Conservation (phyloP, 2,797 vertebrate species). For the Taeniopygia guttata region DNA sequence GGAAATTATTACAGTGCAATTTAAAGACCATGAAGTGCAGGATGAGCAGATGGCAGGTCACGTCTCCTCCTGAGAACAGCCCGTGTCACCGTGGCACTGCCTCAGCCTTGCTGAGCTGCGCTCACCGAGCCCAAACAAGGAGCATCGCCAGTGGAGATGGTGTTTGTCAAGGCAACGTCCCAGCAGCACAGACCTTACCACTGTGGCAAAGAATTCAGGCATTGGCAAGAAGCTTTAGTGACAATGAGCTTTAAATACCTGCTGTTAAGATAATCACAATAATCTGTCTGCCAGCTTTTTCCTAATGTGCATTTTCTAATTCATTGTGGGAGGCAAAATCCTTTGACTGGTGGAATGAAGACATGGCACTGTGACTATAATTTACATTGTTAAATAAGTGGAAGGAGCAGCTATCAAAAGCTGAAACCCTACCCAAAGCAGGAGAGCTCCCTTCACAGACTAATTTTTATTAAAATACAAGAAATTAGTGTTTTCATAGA, state of each 20-base stretch:
- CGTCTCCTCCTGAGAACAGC: not conserved
- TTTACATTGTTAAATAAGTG: conserved; percentile 50
- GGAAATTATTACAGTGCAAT: conserved; percentile 55
- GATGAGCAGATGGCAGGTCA: conserved; percentile 64
- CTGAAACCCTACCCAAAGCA: conserved; percentile 19
- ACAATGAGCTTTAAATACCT: conserved; percentile 62
- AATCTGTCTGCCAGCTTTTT: conserved; percentile 64
- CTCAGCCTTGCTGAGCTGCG: not conserved
- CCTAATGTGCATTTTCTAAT: conserved; percentile 62
- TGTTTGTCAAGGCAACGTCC: not conserved
- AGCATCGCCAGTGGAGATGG: not conserved
- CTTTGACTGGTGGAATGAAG: conserved; percentile 56
- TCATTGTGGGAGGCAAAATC: conserved; percentile 59
- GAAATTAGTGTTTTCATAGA: conserved; percentile 20
- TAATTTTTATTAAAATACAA: not conserved
- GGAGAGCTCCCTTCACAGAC: not conserved
- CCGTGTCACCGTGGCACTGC: conserved; percentile 16
- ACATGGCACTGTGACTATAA: conserved; percentile 41
- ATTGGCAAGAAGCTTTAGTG: conserved; percentile 34
- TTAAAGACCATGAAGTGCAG: conserved; percentile 41
- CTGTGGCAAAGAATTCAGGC: conserved; percentile 37
- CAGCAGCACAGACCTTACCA: not conserved
- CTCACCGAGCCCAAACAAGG: not conserved
- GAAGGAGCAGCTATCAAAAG: conserved; percentile 33
- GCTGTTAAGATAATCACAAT: conserved; percentile 65